Conservation (phyloP, 2,113 vertebrate genomes). For the Sorex fumeus region DNA sequence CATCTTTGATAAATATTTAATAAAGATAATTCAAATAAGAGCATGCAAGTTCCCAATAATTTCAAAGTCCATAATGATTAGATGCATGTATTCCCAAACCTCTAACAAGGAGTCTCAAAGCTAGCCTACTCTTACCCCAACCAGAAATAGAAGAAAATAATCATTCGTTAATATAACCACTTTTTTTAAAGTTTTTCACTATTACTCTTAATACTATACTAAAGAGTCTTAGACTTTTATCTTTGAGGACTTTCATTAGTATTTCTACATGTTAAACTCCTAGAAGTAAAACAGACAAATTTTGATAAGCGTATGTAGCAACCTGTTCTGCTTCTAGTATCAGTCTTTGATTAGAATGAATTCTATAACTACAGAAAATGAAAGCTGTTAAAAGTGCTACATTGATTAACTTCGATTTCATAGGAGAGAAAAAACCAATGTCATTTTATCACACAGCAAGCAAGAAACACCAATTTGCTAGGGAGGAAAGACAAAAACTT, state of each 20-base stretch:
- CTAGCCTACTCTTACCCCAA: not conserved
- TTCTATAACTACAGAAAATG: constrained; percentile 22
- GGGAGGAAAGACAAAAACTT: constrained; percentile 11
- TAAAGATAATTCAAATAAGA: too few relatives aligned
- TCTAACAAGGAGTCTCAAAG: constrained; percentile 37
- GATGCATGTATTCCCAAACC: not conserved
- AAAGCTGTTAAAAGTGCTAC: constrained; percentile 63
- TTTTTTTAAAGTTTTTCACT: constrained; percentile 25
- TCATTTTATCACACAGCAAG: constrained; percentile 10
- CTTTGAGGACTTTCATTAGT: constrained; percentile 1
- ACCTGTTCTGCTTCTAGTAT: not conserved
- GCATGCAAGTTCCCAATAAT: not conserved
- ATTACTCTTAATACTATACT: not conserved
- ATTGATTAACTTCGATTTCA: constrained; percentile 65
- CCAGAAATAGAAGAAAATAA: constrained; percentile 36
- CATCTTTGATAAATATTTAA: constrained; percentile 19
- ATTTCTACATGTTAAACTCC: constrained; percentile 23
- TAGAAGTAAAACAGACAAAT: constrained; percentile 5
- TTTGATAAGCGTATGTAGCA: constrained; percentile 32
- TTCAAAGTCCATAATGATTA: not conserved
- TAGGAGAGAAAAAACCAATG: constrained; percentile 52
- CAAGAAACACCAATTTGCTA: constrained; percentile 35
- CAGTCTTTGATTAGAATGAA: constrained; percentile 64
- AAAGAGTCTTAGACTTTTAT: not conserved
- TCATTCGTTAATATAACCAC: not conserved